Evolutionary conservation across 1,140 invertebrate genomes (phyloP).

Genomic region (Cepaea nemoralis): DNA sequence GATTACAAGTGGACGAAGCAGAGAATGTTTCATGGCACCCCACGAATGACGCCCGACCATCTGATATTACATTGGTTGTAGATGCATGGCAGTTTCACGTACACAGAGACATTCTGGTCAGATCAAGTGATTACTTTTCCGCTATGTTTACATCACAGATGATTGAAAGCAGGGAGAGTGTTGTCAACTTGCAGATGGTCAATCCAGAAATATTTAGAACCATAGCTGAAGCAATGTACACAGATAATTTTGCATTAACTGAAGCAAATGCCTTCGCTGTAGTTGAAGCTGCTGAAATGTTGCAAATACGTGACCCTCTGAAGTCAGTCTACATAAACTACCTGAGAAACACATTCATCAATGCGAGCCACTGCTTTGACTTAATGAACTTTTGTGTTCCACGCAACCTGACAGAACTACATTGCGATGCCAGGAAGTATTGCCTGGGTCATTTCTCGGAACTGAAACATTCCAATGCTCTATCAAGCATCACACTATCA

Average conservation of each 20-base stretch:
- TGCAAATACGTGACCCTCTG: neutral
- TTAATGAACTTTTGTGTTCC: neutral
- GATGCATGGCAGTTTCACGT: neutral
- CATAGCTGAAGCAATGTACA: slow-evolving; percentile 6
- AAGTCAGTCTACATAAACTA: neutral
- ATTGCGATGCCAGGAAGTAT: neutral
- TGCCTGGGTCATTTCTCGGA: neutral
- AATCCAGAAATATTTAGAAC: slow-evolving; percentile 5
- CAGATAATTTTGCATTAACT: neutral
- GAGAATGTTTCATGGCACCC: no score
- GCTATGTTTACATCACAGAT: slow-evolving; percentile 37
- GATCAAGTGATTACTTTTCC: slow-evolving; percentile 13
- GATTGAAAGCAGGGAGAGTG: slow-evolving; percentile 11
- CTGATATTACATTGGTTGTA: slow-evolving; percentile 6
- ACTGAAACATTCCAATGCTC: neutral
- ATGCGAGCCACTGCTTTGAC: slow-evolving; percentile 2
- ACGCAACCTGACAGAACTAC: neutral
- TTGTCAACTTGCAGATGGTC: neutral
- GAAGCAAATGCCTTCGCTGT: slow-evolving; percentile 19
- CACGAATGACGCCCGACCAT: slow-evolving; percentile 5
- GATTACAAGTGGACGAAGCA: no score
- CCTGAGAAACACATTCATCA: neutral
- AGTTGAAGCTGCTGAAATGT: neutral
- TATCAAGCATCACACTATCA: neutral
- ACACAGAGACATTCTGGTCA: slow-evolving; percentile 26